Percentiles rank a stretch among this genome's conserved stretches.
phyloP scores from a whole-genome alignment of 2,797 vertebrate species.

The Xenentodon cancila region DNA sequence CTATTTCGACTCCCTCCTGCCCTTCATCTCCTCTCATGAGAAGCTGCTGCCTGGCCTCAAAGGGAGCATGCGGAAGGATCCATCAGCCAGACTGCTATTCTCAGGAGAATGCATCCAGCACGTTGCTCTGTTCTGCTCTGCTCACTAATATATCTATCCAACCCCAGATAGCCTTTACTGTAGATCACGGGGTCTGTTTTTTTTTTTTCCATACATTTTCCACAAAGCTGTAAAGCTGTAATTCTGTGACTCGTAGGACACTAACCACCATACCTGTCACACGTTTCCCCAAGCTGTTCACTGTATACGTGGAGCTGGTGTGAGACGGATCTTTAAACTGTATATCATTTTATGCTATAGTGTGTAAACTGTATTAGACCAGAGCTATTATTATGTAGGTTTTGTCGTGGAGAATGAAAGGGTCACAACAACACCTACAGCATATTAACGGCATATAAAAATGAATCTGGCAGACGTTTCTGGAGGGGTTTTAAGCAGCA shows the following conservation, averaged over 20 bases:
- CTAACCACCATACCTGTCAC: conserved; percentile 20
- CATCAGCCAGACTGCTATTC: conserved; percentile 70
- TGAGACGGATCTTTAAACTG: conserved; percentile 18
- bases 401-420: conserved; percentile 41
- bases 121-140: conserved; percentile 67
- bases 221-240: conserved; percentile 50
- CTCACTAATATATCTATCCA: conserved; percentile 68
- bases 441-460: conserved; percentile 35
- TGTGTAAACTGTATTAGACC: conserved; percentile 34
- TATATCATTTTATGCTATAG: conserved; percentile 27
- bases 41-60: conserved; percentile 63
- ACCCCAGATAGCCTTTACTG: conserved; percentile 69
- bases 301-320: conserved; percentile 23
- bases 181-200: conserved; percentile 70
- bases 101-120: conserved; percentile 55
- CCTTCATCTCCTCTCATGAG: conserved; percentile 67
- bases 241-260: conserved; percentile 61
- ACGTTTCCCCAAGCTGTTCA: conserved; percentile 42
- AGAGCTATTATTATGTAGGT: conserved; percentile 22
- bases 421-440: conserved; percentile 38
- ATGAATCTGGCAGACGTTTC: conserved; percentile 53
- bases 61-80: conserved; percentile 72
- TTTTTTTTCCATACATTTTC: conserved; percentile 60
- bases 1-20: conserved; percentile 51
- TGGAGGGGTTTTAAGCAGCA: conserved; percentile 67